A percentile compares a stretch with the other conserved stretches of the same genome.
These are phyloP conservation scores for Athrips mouffetella DNA, from an alignment of 2,888 invertebrate species.

Conservation along the genomic window DNA sequence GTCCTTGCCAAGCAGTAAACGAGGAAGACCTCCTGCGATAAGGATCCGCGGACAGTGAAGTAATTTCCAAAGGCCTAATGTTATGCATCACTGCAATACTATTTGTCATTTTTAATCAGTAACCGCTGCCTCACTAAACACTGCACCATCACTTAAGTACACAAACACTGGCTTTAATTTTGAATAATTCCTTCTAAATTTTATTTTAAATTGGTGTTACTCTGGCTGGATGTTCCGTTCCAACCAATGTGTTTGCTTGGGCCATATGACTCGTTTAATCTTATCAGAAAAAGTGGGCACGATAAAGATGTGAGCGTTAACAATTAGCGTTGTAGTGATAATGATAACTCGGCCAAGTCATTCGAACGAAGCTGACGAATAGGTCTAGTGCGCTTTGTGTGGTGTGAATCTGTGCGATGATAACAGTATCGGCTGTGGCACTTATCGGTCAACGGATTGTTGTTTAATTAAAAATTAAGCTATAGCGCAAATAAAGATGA, in stretches of 20 bases:
- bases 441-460: constrained; percentile 27
- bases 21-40: constrained; percentile 60
- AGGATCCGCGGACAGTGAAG: constrained; percentile 33
- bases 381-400: constrained; percentile 31
- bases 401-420: constrained; percentile 36
- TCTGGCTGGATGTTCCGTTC: constrained; percentile 16
- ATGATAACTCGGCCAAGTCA: constrained; percentile 44
- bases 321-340: constrained; percentile 65
- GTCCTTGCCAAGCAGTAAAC: constrained; percentile 53
- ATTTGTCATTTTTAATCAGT: constrained; percentile 54
- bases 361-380: constrained; percentile 41
- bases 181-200: neutral
- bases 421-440: too few species aligned
- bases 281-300: constrained; percentile 63
- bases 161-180: neutral
- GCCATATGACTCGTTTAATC: constrained; percentile 69
- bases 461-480: too few species aligned
- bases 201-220: neutral
- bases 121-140: constrained; percentile 35
- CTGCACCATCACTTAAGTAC: constrained; percentile 49
- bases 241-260: constrained; percentile 41
- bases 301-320: constrained; percentile 63
- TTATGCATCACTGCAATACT: constrained; percentile 53
- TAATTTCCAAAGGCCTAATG: constrained; percentile 46
- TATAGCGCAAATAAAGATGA: too few species aligned